Evolutionary conservation across 2,888 invertebrate species (phyloP).

Genomic region (Pheosia tremula): DNA sequence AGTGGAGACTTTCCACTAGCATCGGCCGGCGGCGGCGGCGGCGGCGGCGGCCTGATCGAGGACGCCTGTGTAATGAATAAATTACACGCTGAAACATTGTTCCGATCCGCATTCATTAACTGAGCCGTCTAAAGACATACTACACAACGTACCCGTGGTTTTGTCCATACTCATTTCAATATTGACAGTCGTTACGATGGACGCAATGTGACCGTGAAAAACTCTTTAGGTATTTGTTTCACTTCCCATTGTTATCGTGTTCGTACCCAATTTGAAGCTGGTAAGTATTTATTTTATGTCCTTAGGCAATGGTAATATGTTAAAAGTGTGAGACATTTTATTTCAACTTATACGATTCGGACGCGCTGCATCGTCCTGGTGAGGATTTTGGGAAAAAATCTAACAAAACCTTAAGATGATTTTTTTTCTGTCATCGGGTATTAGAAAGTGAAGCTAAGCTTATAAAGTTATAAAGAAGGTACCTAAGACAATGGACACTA

Average conservation of each 20-base stretch:
- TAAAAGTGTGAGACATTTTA: too few species aligned
- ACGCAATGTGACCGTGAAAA: constrained; percentile 58
- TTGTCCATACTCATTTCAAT: constrained; percentile 67
- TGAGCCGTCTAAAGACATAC: constrained; percentile 60
- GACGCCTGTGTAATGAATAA: constrained; percentile 83
- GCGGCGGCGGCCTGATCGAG: constrained; percentile 67
- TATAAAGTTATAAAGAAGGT: too few species aligned
- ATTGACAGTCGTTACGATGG: constrained; percentile 70
- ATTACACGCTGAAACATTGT: constrained; percentile 84
- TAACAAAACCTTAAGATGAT: too few species aligned
- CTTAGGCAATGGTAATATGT: too few species aligned
- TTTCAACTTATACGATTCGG: too few species aligned
- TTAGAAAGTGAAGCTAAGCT: too few species aligned
- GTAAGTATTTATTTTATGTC: background rate
- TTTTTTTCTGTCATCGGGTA: too few species aligned
- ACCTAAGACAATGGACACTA: too few species aligned
- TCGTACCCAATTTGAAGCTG: background rate
- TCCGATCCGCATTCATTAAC: constrained; percentile 77
- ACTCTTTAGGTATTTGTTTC: constrained; percentile 54
- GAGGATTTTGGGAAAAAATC: too few species aligned
- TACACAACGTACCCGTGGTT: constrained; percentile 50
- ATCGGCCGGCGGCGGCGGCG: constrained; percentile 33
- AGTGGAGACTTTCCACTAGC: constrained; percentile 77
- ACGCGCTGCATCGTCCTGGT: too few species aligned
- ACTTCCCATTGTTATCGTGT: constrained; percentile 26